Evolutionary conservation across 2,888 invertebrate genomes (phyloP), one percentile per base, ranked within the genome.

Genomic region (Cryptocephalus moraei): DNA sequence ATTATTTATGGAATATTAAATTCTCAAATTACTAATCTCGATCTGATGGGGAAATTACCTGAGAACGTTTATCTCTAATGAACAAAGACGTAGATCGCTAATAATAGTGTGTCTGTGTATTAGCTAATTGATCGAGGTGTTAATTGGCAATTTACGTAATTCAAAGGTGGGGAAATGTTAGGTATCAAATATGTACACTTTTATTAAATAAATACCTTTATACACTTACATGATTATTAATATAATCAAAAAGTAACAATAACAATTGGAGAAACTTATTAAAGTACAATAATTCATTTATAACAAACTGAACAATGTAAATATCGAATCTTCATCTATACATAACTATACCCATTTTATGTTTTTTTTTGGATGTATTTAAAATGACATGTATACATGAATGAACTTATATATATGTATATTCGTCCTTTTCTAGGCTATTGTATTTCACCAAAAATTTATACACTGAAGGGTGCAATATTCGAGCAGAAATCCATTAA

Each of bases 171-270:
- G 6, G 22, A 22, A 22, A 22, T 22, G 22, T 22, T 36, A 11
- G 36, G 36, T 12, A 36, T 36, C n/a, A 36, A 56, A 48, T 58
- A 55, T 60, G 56, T 60, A 60, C 60, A 59, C 65, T 66, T 22
- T 66, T 67, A 65, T 67, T 67, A 67, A 66, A 67, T 65, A 64
- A 66, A 66, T 65, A 66, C 61, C 12, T 66, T 68, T 66, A 60
- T 64, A 66, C 66, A 66, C 62, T 60, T 62, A 65, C 59, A 62
- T 58, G 56, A 60, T 61, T 61, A 57, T 62, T 61, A 57, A 54
- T 53, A 51, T 61, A 61, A 61, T 34, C 22, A 45, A 40, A 59
- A 59, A 64, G 51, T 59, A 64, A 61, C 57, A 57, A 53, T 52
- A 56, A 56, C 56, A 56, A 46, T 48, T 48, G 14, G 38, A 49